Evolutionary conservation across 2,888 invertebrate species (phyloP).

Genomic region (Muschampia plurimacula): DNA sequence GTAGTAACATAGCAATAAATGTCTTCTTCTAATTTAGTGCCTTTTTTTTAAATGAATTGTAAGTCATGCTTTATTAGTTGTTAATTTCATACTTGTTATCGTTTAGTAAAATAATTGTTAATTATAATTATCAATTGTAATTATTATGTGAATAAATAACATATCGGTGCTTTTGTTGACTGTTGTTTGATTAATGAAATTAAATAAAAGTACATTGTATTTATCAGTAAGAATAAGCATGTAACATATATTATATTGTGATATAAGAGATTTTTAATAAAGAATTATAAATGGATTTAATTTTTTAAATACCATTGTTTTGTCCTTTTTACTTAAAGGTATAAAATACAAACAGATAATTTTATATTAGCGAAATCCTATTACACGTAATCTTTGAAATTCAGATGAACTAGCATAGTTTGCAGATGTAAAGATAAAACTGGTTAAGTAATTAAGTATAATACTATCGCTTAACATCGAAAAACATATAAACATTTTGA

Average conservation of each 20-base stretch:
- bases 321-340: background rate
- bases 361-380: no score
- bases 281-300: constrained; percentile 13
- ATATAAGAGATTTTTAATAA: constrained; percentile 41
- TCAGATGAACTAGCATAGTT: no score
- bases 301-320: background rate
- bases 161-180: constrained; percentile 78
- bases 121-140: constrained; percentile 13
- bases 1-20: background rate
- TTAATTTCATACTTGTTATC: background rate
- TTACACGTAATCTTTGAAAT: no score
- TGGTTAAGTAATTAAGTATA: no score
- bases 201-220: constrained; percentile 41
- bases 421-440: no score
- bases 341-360: constrained; percentile 11
- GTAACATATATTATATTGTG: constrained; percentile 63
- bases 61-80: background rate
- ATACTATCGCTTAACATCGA: no score
- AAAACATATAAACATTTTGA: no score
- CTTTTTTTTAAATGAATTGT: background rate
- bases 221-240: constrained; percentile 53
- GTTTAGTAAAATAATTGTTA: background rate
- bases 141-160: constrained; percentile 48
- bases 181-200: constrained; percentile 64
- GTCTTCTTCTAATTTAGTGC: background rate